A percentile compares a stretch with the other conserved stretches of the same genome.
Conservation (phyloP, 2,888 invertebrate genomes). For the Rugalucina vietnamica region DNA sequence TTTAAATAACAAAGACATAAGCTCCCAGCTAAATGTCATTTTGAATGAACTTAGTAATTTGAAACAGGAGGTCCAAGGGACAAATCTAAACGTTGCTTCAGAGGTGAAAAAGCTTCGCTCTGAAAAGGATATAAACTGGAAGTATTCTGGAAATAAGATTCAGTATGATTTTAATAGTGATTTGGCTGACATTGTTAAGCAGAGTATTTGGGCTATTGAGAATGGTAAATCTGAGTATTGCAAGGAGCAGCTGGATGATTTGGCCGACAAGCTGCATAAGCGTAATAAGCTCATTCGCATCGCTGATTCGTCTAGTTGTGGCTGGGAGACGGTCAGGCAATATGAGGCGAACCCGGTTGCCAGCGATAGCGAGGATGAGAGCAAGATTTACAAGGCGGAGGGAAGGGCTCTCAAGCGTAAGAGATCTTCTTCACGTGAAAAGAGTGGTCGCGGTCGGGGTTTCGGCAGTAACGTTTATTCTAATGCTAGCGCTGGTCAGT, state of each 20-base stretch:
- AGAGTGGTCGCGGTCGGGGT: not conserved
- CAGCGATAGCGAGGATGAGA: conserved; percentile 53
- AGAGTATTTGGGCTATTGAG: conserved; percentile 39
- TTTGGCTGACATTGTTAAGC: conserved; percentile 15
- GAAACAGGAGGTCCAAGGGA: no score
- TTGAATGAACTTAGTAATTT: conserved; percentile 11
- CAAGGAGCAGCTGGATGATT: conserved; percentile 13
- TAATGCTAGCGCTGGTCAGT: not conserved
- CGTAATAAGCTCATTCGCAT: conserved; percentile 47
- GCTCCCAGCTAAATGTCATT: not conserved
- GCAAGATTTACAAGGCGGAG: conserved; percentile 46
- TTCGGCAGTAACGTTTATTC: not conserved
- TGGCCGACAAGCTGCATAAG: conserved; percentile 33
- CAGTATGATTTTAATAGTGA: conserved; percentile 46
- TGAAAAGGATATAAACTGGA: conserved; percentile 20
- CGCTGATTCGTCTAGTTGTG: conserved; percentile 48
- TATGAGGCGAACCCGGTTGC: conserved; percentile 45
- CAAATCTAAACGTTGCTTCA: not conserved
- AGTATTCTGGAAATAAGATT: conserved; percentile 36
- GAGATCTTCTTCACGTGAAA: conserved; percentile 14
- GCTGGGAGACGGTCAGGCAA: conserved; percentile 51
- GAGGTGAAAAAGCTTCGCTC: conserved; percentile 33
- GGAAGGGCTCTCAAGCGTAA: conserved; percentile 40
- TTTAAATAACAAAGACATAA: no score
- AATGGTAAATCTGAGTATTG: conserved; percentile 35